phyloP scores from a whole-genome alignment of 1,140 invertebrate genomes.

The Sminthurinus signatus region DNA sequence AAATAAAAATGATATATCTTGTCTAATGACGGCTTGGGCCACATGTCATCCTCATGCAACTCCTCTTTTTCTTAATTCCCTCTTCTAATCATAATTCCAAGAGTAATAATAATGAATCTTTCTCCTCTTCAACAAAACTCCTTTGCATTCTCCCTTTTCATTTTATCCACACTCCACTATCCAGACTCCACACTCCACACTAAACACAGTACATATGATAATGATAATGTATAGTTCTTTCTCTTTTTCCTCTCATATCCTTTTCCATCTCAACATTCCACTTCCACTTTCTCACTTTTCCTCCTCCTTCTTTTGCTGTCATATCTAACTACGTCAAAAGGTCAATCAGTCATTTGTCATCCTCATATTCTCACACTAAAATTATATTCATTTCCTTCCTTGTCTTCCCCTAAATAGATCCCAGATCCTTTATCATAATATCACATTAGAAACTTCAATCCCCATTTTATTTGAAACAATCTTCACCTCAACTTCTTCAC shows the following conservation, averaged over 20 bases:
- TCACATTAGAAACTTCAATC: too few species aligned
- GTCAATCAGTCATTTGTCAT: constrained; percentile 31
- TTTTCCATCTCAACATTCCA: too few species aligned
- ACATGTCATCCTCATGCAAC: constrained; percentile 29
- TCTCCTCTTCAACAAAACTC: background rate
- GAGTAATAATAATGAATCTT: constrained; percentile 17
- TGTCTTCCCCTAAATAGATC: too few species aligned
- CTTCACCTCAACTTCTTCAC: too few species aligned
- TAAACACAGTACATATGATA: too few species aligned
- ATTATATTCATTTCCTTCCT: background rate
- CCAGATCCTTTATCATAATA: too few species aligned
- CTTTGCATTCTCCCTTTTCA: too few species aligned
- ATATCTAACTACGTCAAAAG: constrained; percentile 22
- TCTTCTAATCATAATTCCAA: constrained; percentile 9
- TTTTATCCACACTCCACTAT: too few species aligned
- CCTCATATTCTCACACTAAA: background rate
- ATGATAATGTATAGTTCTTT: too few species aligned
- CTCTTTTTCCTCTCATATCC: background rate
- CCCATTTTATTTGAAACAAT: too few species aligned
- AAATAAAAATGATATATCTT: constrained; percentile 31
- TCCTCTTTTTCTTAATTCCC: constrained; percentile 22
- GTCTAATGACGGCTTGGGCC: constrained; percentile 11
- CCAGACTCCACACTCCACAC: too few species aligned
- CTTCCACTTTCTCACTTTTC: background rate
- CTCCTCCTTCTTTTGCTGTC: background rate